Evolutionary conservation across 1,140 invertebrate species (phyloP), one percentile per base, ranked within the genome.

Genomic region (Neodiprion fabricii): DNA sequence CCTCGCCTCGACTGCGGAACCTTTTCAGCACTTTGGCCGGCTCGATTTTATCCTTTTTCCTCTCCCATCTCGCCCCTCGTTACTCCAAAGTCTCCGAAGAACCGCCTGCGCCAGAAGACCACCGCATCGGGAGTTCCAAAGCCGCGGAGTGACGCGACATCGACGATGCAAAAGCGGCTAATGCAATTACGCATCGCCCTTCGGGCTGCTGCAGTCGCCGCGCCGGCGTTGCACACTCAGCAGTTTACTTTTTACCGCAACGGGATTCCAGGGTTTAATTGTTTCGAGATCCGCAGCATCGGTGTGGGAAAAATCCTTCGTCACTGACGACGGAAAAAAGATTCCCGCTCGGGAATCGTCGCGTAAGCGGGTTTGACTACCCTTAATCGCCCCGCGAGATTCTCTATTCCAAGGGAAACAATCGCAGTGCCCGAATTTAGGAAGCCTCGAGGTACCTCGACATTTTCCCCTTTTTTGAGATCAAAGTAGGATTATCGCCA

Each of bases 1-100:
- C 61, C 28, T 40, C 28, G 28, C 5, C 28, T 40, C 28, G 28
- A 40, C 40, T 21, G 67, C 67, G 67, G 11, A 17, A 71, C 74
- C 76, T 77, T 77, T 77, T 77, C 74, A 74, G 74, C 76, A 75
- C 73, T 77, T 77, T 77, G 73, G 75, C 75, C 76, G 61, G 48
- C 69, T 23, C 48, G 65, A 69, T 72, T 69, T 69, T 72, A 11
- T n/a, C 12, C 73, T 68, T 72, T 77, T 49, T 71, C 74, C 67
- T 70, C 17, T 21, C n/a, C 71, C 72, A 70, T 67, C 70, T 47
- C 48, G 66, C 48, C 67, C 21, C 47, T 47, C 40, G 67, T 73
- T 28, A 50, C 61, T 72, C 61, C 50, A 67, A 48, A 70, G 70
- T 23, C 28, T 48, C 49, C 48, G 21, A 28, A 53, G 28, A 70